Conservation (phyloP, 2,113 vertebrate genomes). For the Aplodontia rufa region DNA sequence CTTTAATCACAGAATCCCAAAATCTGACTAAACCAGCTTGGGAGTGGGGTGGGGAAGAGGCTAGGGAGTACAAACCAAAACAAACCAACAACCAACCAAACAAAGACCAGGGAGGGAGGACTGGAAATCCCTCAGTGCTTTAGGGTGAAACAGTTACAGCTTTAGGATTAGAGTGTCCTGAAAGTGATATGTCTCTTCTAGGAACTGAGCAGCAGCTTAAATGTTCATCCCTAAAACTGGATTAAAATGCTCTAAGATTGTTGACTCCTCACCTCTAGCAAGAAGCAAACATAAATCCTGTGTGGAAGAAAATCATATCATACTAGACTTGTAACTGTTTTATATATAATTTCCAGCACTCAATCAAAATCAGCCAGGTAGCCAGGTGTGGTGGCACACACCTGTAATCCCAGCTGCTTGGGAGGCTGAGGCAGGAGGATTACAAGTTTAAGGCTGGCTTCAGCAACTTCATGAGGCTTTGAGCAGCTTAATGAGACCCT, state of each 20-base stretch:
- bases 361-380: not conserved
- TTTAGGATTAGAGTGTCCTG: not conserved
- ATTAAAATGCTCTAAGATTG: not conserved
- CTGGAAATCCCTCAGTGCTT: not conserved
- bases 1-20: too few relatives aligned
- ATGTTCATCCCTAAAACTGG: not conserved
- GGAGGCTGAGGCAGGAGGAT: too few relatives aligned
- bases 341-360: not conserved
- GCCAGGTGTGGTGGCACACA: too few relatives aligned
- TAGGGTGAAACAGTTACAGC: not conserved
- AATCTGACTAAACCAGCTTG: too few relatives aligned
- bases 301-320: not conserved
- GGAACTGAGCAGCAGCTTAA: not conserved
- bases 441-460: too few relatives aligned
- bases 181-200: not conserved
- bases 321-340: not conserved
- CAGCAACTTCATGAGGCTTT: too few relatives aligned
- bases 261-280: not conserved
- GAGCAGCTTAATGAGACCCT: too few relatives aligned
- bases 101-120: not conserved
- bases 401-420: too few relatives aligned
- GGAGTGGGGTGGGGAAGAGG: too few relatives aligned
- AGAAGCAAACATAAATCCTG: not conserved
- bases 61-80: not conserved
- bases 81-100: too few relatives aligned